A percentile compares a stretch with the other conserved stretches of the same genome.
Evolutionary conservation across 2,888 invertebrate species (phyloP).

Genomic region (Xestia c-nigrum): DNA sequence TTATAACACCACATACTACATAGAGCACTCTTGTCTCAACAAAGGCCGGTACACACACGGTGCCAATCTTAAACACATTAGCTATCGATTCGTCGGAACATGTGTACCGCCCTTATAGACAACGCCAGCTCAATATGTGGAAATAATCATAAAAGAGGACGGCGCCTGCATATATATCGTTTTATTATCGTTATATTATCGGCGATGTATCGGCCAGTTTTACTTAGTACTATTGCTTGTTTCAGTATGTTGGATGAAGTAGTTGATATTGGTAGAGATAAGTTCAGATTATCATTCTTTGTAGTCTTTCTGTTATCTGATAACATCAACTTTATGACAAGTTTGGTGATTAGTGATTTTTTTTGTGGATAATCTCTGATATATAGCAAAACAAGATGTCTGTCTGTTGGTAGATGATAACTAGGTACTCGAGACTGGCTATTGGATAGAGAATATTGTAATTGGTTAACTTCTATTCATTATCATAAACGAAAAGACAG

Average conservation of each 20-base stretch:
- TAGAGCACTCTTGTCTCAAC: conserved; percentile 1
- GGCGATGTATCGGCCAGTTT: conserved; percentile 71
- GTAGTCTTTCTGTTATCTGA: not conserved
- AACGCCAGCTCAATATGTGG: conserved; percentile 89
- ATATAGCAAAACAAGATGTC: not conserved
- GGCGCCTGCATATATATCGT: conserved; percentile 85
- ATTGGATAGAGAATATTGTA: not conserved
- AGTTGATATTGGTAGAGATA: conserved; percentile 9
- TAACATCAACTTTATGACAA: not conserved
- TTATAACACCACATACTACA: not conserved
- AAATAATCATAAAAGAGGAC: conserved; percentile 88
- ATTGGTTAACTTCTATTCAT: conserved; percentile 19
- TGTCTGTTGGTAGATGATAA: not conserved
- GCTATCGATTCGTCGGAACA: conserved; percentile 66
- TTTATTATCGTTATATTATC: conserved; percentile 83
- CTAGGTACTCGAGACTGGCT: not conserved
- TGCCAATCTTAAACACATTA: conserved; percentile 66
- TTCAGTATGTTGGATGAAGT: conserved; percentile 39
- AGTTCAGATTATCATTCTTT: conserved; percentile 5
- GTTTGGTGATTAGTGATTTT: not conserved
- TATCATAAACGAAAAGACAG: conserved; percentile 17
- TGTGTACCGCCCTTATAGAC: conserved; percentile 75
- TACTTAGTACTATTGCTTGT: conserved; percentile 50
- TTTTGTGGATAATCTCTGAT: not conserved
- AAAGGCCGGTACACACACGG: conserved; percentile 46